Base-by-base conservation (phyloP, 2,888 invertebrate species). In the Volucella zonaria region DNA sequence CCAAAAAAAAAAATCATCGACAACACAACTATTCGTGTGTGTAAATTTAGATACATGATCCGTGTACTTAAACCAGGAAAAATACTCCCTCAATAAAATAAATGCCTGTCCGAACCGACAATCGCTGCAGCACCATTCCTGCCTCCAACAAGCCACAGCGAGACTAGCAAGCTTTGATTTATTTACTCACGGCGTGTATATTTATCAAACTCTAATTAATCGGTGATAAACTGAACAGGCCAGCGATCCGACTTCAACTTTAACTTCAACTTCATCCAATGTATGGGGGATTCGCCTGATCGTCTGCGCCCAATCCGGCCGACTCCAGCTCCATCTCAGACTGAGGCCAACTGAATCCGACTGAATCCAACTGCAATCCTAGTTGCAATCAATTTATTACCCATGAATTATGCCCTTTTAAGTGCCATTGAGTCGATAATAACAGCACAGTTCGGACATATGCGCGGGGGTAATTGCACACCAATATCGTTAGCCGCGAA, bases 201-300 rank as follows among this genome's bases (percentile, higher is more conserved):
- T 91, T 91, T 91, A 91, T 91, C 91, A 91, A 92, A 91, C 92
- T 91, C 91, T 91, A 92, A 91, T 92, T 92, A 91, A 91, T 91
- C 92, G 92, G 90, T 91, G 91, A 92, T 91, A 91, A 91, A 91
- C 90, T 90, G 91, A 91, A 47, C 83, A 49, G 49, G 58, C 54
- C 58, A 62, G 51, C 54, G 61, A 45, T 78, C 79, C 45, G 38
- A 70, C 40, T 52, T 52, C 14, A 42, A 40, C 49, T 67, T 18
- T 3, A 31, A 42, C 56, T 31, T 31, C 38, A 47, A 58, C 49
- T 71, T 49, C 59, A 71, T 18, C 42, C 49, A 40, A 15, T 18
- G 31, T 31, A 42, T 4, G n/a, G 10, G 11, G 52, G 62, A 23
- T 12, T 61, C 15, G 66, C 43, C 31, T 6, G 38, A 43, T 51